Evolutionary conservation across 1,140 invertebrate species (phyloP), one percentile per base, ranked within the genome.

Genomic region (Eueides isabella): DNA sequence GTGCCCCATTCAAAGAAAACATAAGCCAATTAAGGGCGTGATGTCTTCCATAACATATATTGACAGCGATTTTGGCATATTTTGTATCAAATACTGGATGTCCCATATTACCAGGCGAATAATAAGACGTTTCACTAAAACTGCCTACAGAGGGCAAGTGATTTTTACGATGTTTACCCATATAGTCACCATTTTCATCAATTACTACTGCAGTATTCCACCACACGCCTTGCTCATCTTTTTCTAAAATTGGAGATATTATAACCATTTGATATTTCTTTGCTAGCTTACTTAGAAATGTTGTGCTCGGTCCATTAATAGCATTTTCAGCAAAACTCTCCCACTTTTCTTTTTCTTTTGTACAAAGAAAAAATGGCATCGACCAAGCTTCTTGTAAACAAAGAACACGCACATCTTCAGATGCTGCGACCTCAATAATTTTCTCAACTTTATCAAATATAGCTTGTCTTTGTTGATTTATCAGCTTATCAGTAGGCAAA

Each of bases 351-450:
- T 98, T 98, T 93, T 99, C 98, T 61, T 98, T 93, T 0, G 99
- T 99, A 87, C 98, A 99, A 82, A 99, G 99, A 6, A 97, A 98
- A 95, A 99, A 99, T 2, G 99, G 99, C 98, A 99, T 99, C 97
- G 98, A 96, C 99, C 99, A 99, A 16, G 98, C 96, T 94, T 99
- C 99, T 93, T 99, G 98, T 55, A 99, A 95, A 87, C 99, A 99
- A 19, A 99, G 81, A 35, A 99, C 95, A 82, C 99, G 98, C 9
- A 97, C 98, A 23, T 95, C 95, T 80, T 95, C 96, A n/a, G 92
- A 79, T 0, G 96, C 96, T 1, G 99, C 98, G n/a, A 96, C 94
- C 35, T 96, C 94, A 29, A 99, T 96, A 55, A 99, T 96, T 31
- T 95, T 94, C 63, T 94, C 92, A 14, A 99, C 96, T 88, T 98